A percentile compares a stretch with the other conserved stretches of the same genome.
Conservation (phyloP, 1,140 invertebrate species). For the Aethina tumida region DNA sequence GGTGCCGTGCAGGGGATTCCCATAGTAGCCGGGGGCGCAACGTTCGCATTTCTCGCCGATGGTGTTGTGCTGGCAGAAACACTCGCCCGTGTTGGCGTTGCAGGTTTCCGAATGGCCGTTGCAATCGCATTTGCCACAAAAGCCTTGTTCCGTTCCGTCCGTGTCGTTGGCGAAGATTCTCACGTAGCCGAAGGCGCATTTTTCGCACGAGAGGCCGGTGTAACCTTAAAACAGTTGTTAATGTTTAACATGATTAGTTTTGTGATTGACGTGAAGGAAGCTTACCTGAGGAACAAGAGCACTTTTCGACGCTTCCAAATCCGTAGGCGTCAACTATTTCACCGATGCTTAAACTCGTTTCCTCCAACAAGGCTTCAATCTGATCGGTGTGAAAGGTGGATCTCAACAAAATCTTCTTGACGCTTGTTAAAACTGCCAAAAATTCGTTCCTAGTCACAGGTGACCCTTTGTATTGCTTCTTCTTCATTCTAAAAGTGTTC, state of each 20-base stretch:
- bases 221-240: conserved; percentile 47
- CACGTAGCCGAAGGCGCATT: conserved; percentile 76
- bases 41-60: conserved; percentile 67
- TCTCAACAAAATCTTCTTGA: conserved; percentile 73
- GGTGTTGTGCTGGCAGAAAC: conserved; percentile 60
- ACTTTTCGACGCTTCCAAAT: conserved; percentile 47
- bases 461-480: conserved; percentile 50
- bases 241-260: conserved; percentile 3
- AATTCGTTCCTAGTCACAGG: conserved; percentile 66
- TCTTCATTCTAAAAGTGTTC: too few relatives aligned
- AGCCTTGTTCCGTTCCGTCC: conserved; percentile 30
- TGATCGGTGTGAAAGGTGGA: conserved; percentile 90
- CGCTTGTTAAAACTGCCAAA: conserved; percentile 69
- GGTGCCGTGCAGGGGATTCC: conserved; percentile 68
- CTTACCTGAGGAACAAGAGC: conserved; percentile 45
- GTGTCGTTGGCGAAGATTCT: conserved; percentile 54
- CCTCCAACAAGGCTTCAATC: conserved; percentile 60
- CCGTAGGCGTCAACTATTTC: conserved; percentile 17
- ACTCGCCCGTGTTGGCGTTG: conserved; percentile 52
- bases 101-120: conserved; percentile 80
- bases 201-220: conserved; percentile 73
- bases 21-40: conserved; percentile 85
- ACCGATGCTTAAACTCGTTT: conserved; percentile 16
- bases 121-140: conserved; percentile 81
- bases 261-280: conserved; percentile 27